Conservation (phyloP, 1,140 invertebrate species). For the Macrotrachela quadricornifera region DNA sequence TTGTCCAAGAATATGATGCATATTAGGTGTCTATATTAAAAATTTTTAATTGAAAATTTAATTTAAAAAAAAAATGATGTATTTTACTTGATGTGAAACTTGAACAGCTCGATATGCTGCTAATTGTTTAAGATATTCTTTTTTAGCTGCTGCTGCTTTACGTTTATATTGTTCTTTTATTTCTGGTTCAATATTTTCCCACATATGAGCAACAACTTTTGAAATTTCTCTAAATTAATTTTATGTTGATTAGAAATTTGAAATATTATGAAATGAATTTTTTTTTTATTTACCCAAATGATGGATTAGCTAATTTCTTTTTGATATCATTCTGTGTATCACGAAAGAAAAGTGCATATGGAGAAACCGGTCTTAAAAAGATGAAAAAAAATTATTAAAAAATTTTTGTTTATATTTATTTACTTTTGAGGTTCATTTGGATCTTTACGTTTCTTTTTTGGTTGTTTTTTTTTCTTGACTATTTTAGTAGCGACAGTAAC, state of each 20-base stretch:
- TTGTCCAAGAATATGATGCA: too few species aligned
- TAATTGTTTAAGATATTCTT: slow-evolving; percentile 78
- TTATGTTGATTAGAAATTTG: too few species aligned
- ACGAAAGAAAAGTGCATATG: slow-evolving; percentile 86
- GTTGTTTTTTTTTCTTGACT: slow-evolving; percentile 42
- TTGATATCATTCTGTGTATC: slow-evolving; percentile 93
- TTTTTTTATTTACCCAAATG: slow-evolving; percentile 39
- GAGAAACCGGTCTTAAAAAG: slow-evolving; percentile 60
- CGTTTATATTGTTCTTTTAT: slow-evolving; percentile 91
- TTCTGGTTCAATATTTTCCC: slow-evolving; percentile 76
- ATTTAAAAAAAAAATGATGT: too few species aligned
- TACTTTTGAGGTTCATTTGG: slow-evolving; percentile 85
- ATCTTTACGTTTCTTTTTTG: slow-evolving; percentile 72
- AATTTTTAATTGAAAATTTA: too few species aligned
- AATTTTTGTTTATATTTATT: slow-evolving; percentile 19
- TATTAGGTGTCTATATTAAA: too few species aligned
- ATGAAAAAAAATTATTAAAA: neutral
- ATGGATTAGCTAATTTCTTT: slow-evolving; percentile 79
- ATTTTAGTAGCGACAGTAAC: too few species aligned
- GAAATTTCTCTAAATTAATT: slow-evolving; percentile 57
- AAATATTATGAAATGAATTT: too few species aligned
- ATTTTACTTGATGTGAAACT: too few species aligned
- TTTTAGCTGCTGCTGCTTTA: slow-evolving; percentile 82
- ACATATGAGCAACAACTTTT: slow-evolving; percentile 95
- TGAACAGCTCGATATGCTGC: slow-evolving; percentile 50